These are phyloP conservation scores for Scaptomyza montana DNA, from an alignment of 1,140 invertebrate genomes.

Conservation along the genomic window DNA sequence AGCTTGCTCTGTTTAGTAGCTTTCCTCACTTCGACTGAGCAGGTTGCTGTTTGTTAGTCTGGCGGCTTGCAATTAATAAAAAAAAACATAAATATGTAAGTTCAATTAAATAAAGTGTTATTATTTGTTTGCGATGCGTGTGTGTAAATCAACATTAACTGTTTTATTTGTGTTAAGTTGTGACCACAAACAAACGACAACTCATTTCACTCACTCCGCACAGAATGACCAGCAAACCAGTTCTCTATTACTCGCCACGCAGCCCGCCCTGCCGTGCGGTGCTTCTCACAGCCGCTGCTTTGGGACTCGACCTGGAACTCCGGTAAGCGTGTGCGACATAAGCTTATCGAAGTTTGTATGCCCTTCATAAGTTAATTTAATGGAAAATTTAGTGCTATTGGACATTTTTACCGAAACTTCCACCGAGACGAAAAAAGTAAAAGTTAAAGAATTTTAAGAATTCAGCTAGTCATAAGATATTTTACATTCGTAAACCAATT, in stretches of 20 bases:
- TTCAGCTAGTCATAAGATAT: too few relatives aligned
- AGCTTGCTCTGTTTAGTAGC: slow-evolving; percentile 39
- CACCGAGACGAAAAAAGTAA: too few relatives aligned
- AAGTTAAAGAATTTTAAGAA: too few relatives aligned
- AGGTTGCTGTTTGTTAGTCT: slow-evolving; percentile 28
- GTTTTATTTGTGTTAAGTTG: neutral
- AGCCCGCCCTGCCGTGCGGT: slow-evolving; percentile 87
- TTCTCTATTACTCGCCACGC: slow-evolving; percentile 82
- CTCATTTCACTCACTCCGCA: neutral
- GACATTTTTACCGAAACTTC: too few relatives aligned
- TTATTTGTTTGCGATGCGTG: slow-evolving; percentile 6
- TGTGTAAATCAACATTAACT: slow-evolving; percentile 38
- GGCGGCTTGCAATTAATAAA: slow-evolving; percentile 17
- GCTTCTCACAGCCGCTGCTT: slow-evolving; percentile 87
- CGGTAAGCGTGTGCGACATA: slow-evolving; percentile 73
- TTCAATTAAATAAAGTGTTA: slow-evolving; percentile 1
- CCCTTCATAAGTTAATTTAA: neutral
- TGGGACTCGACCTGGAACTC: slow-evolving; percentile 89
- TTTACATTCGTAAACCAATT: too few relatives aligned
- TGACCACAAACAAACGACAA: neutral
- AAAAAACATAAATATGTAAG: slow-evolving; percentile 2
- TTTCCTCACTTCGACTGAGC: slow-evolving; percentile 16
- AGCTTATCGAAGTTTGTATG: slow-evolving; percentile 1
- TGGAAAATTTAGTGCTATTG: neutral
- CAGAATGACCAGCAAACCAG: slow-evolving; percentile 69